Conservation (phyloP, 2,113 vertebrate species). For the Camelus dromedarius region DNA sequence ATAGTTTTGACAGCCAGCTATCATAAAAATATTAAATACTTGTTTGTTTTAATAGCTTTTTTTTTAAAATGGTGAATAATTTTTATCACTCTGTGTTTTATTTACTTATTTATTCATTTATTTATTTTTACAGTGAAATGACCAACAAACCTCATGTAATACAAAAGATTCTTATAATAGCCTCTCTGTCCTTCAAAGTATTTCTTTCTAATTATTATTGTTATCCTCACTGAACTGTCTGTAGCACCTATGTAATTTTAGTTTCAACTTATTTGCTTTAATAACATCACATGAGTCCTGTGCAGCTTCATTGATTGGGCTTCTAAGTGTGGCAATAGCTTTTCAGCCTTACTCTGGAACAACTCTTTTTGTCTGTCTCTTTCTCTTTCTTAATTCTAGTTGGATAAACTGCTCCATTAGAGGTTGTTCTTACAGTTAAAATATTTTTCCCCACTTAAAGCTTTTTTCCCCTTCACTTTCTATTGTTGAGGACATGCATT, state of each 20-base stretch:
- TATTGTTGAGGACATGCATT: background rate
- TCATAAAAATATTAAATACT: background rate
- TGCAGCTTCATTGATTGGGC: background rate
- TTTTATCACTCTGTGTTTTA: background rate
- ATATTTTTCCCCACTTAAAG: background rate
- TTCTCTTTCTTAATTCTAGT: background rate
- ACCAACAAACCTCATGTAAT: background rate
- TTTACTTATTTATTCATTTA: background rate
- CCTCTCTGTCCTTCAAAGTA: background rate
- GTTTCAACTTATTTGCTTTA: background rate
- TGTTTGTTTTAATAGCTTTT: background rate
- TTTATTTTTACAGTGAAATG: background rate
- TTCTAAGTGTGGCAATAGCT: background rate
- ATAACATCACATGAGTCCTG: background rate
- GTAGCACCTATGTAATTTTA: background rate
- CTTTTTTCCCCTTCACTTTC: background rate
- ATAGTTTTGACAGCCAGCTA: background rate
- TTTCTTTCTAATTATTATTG: background rate
- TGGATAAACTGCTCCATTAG: background rate
- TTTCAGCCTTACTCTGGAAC: background rate
- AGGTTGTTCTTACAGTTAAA: background rate
- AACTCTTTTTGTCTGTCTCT: background rate
- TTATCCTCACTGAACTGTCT: background rate
- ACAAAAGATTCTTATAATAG: background rate
- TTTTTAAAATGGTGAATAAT: background rate